Conservation (phyloP, 2,797 vertebrate species). For the Enteromius anoplus region DNA sequence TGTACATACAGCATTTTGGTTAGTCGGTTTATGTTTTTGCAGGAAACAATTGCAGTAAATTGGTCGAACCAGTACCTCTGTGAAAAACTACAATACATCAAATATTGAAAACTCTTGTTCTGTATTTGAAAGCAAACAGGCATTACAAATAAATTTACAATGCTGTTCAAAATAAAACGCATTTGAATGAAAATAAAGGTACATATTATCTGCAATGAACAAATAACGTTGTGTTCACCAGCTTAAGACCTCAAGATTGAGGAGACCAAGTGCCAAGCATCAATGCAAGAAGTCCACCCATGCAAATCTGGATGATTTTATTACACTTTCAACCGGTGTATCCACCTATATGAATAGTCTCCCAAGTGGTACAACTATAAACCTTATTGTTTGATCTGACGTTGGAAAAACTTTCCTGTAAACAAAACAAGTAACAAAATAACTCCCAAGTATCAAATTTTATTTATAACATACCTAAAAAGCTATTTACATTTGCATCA, state of each 20-base stretch:
- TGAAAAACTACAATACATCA: neutral
- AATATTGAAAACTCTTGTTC: conserved; percentile 6
- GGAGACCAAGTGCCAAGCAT: conserved; percentile 17
- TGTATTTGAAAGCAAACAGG: conserved; percentile 45
- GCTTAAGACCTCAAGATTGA: conserved; percentile 36
- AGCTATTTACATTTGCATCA: conserved; percentile 87
- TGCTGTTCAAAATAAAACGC: conserved; percentile 26
- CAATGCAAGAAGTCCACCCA: conserved; percentile 10
- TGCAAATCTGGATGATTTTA: neutral
- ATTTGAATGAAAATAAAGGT: conserved; percentile 23
- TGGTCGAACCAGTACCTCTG: neutral
- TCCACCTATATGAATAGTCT: neutral
- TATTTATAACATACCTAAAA: conserved; percentile 95
- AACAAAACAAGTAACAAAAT: conserved; percentile 56
- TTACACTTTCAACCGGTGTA: neutral
- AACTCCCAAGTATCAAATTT: conserved; percentile 84
- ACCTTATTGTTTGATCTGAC: neutral
- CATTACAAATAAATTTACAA: conserved; percentile 31
- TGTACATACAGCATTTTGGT: neutral
- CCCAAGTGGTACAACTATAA: conserved; percentile 20
- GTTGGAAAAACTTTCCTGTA: conserved; percentile 6
- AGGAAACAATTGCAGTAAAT: neutral
- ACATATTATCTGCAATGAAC: conserved; percentile 28
- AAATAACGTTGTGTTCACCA: conserved; percentile 18
- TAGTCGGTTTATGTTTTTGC: neutral